These are phyloP conservation scores for Emydocephalus ijimae DNA, from an alignment of 2,113 vertebrate genomes.

Conservation along the genomic window DNA sequence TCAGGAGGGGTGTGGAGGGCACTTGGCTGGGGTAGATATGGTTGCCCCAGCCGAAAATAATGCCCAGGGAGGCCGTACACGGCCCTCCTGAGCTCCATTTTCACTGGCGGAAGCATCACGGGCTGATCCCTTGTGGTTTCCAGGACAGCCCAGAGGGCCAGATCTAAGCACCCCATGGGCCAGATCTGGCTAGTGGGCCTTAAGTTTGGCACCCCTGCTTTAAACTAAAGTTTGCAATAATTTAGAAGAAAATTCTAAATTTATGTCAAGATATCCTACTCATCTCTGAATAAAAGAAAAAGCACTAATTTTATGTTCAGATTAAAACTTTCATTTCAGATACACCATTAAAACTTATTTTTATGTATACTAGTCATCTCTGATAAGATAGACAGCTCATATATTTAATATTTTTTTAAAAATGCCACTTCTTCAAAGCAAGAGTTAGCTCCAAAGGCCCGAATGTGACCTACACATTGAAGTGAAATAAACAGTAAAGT, in stretches of 20 bases:
- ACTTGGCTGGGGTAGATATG: too few species aligned
- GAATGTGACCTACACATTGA: not conserved
- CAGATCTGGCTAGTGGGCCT: too few species aligned
- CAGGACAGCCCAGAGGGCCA: too few species aligned
- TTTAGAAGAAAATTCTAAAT: not conserved
- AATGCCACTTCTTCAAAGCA: not conserved
- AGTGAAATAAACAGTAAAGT: not conserved
- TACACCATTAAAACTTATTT: not conserved
- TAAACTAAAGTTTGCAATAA: not conserved
- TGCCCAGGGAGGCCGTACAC: too few species aligned
- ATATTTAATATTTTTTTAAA: not conserved
- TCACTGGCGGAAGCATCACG: too few species aligned
- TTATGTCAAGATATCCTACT: not conserved
- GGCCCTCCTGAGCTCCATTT: too few species aligned
- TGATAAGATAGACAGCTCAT: not conserved
- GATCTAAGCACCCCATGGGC: too few species aligned
- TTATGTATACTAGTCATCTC: not conserved
- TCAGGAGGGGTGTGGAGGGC: too few species aligned
- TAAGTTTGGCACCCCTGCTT: too few species aligned
- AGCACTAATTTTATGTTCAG: not conserved
- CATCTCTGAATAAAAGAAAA: not conserved
- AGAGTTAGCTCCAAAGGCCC: not conserved
- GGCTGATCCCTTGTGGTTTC: too few species aligned
- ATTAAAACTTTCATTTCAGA: not conserved
- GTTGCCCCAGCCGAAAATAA: too few species aligned